Conservation (phyloP, 2,888 invertebrate genomes). For the Hypolimnas misippus region DNA sequence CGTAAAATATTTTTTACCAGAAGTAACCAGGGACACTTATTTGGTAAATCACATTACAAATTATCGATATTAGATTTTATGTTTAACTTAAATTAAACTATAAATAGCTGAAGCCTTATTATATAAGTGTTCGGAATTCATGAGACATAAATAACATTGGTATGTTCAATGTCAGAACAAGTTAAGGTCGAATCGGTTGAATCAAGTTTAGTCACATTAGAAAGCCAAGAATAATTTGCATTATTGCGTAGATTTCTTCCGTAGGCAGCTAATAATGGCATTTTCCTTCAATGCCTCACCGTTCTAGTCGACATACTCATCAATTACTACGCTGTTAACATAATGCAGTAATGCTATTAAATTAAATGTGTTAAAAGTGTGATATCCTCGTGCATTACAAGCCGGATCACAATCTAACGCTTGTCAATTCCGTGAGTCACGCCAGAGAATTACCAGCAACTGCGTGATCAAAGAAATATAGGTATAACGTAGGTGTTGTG, state of each 20-base stretch:
- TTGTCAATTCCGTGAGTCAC: slow-evolving; percentile 26
- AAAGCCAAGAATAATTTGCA: slow-evolving; percentile 2
- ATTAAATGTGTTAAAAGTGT: not conserved
- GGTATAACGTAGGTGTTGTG: not conserved
- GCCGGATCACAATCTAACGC: slow-evolving; percentile 24
- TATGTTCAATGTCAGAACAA: slow-evolving; percentile 1
- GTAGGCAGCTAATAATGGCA: not conserved
- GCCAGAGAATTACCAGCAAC: slow-evolving; percentile 15
- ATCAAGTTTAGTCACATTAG: slow-evolving; percentile 1
- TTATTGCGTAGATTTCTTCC: not conserved
- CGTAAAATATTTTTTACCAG: not conserved
- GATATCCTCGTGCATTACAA: slow-evolving; percentile 8
- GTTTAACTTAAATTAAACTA: not conserved
- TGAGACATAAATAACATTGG: not conserved
- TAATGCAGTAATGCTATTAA: not conserved
- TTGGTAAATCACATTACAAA: not conserved
- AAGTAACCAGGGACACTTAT: not conserved
- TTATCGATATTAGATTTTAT: not conserved
- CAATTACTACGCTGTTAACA: not conserved
- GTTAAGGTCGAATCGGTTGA: not conserved
- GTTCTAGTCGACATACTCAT: slow-evolving; percentile 2
- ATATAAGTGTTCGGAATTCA: not conserved
- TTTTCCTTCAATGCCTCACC: not conserved
- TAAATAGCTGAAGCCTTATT: not conserved
- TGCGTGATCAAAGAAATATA: slow-evolving; percentile 18